A percentile compares a stretch with the other conserved stretches of the same genome.
Evolutionary conservation across 2,888 invertebrate genomes (phyloP).

Genomic region (Mimas tiliae): DNA sequence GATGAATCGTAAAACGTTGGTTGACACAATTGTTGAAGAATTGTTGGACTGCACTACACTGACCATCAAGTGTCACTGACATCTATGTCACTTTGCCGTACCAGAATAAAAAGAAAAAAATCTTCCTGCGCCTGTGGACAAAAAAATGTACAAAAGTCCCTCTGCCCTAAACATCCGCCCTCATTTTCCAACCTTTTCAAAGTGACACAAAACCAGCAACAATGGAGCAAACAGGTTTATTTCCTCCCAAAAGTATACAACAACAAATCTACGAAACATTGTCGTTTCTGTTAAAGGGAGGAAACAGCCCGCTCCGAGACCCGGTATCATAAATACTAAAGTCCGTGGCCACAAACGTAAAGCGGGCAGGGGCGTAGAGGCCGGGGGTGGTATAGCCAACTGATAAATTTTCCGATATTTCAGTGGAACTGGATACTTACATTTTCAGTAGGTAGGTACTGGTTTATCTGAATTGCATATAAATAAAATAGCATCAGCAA

Average conservation of each 20-base stretch:
- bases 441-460: background rate
- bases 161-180: background rate
- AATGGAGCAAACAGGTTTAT: slow-evolving; percentile 10
- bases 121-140: too few species aligned
- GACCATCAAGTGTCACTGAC: too few species aligned
- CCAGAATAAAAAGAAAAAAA: too few species aligned
- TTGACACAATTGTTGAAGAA: too few species aligned
- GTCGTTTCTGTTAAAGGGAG: slow-evolving; percentile 5
- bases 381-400: background rate
- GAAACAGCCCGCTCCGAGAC: slow-evolving; percentile 6
- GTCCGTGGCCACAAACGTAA: slow-evolving; percentile 24
- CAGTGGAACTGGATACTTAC: background rate
- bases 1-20: too few species aligned
- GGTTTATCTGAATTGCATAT: too few species aligned
- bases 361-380: slow-evolving; percentile 20
- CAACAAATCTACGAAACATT: slow-evolving; percentile 4
- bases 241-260: slow-evolving; percentile 11
- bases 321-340: slow-evolving; percentile 23
- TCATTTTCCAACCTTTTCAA: slow-evolving; percentile 8
- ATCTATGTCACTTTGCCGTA: too few species aligned
- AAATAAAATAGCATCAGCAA: too few species aligned
- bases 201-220: background rate
- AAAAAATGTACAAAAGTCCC: background rate
- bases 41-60: too few species aligned
- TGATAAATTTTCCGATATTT: background rate